Evolutionary conservation across 2,113 vertebrate genomes (phyloP).

Genomic region (Centropus unirufus): DNA sequence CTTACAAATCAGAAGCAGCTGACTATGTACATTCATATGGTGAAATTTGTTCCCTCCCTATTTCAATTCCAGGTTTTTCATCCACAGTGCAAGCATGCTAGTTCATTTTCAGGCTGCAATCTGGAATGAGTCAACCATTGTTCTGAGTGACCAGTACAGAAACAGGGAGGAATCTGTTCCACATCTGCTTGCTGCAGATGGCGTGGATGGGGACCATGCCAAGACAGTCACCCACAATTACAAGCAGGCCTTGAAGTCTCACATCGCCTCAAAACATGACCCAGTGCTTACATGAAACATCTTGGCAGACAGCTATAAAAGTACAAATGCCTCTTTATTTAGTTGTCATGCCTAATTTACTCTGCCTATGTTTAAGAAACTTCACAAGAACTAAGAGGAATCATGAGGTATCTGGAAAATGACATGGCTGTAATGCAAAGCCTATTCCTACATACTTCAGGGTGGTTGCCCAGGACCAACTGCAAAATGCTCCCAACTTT

Average conservation of each 20-base stretch:
- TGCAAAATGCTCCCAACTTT: not conserved
- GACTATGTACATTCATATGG: not conserved
- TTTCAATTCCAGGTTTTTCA: not conserved
- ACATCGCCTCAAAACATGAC: not conserved
- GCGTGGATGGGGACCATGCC: not conserved
- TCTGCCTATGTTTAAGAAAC: not conserved
- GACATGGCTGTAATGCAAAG: not conserved
- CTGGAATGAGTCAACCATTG: not conserved
- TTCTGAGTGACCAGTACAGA: not conserved
- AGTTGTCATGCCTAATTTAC: not conserved
- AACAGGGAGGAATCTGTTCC: not conserved
- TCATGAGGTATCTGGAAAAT: not conserved
- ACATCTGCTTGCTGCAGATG: not conserved
- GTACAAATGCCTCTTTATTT: not conserved
- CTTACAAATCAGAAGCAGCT: not conserved
- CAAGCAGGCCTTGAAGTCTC: not conserved
- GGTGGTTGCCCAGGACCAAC: not conserved
- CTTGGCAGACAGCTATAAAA: not conserved
- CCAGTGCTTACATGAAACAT: not conserved
- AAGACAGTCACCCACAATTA: not conserved
- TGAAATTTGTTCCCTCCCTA: not conserved
- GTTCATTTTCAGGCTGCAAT: not conserved
- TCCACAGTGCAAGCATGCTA: not conserved
- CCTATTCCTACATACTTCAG: not conserved
- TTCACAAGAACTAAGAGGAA: not conserved